Percentiles rank a stretch among this genome's conserved stretches.
phyloP scores from a whole-genome alignment of 1,140 invertebrate genomes.

The Bombus superbus region DNA sequence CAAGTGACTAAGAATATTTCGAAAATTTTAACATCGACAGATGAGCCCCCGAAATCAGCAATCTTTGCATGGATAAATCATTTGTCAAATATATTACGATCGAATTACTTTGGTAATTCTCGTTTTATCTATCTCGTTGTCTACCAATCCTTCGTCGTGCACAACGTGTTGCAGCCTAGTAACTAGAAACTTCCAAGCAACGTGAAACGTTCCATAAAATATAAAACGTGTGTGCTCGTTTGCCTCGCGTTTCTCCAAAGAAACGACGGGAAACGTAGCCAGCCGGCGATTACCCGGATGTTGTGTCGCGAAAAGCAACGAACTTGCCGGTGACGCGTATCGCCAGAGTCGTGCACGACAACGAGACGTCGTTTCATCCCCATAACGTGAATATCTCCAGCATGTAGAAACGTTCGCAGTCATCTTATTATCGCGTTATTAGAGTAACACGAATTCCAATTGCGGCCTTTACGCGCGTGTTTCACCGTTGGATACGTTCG shows the following conservation, averaged over 20 bases:
- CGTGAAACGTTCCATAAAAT: not conserved
- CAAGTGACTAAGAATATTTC: too few relatives aligned
- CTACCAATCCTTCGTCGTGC: not conserved
- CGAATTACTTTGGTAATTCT: not conserved
- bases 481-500: too few relatives aligned
- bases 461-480: not conserved
- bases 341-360: too few relatives aligned
- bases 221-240: not conserved
- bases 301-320: slow-evolving; percentile 1
- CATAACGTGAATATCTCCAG: not conserved
- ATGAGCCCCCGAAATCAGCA: too few relatives aligned
- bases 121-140: not conserved
- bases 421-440: slow-evolving; percentile 34
- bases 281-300: not conserved
- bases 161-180: not conserved
- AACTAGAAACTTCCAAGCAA: not conserved
- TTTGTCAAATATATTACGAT: not conserved
- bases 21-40: too few relatives aligned
- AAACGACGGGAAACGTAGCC: not conserved
- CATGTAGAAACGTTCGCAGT: not conserved
- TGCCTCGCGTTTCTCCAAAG: not conserved
- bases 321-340: not conserved
- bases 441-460: slow-evolving; percentile 5
- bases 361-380: not conserved
- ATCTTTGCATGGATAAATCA: not conserved